Evolutionary conservation across 1,140 invertebrate species (phyloP).

Genomic region (Sipha flava): DNA sequence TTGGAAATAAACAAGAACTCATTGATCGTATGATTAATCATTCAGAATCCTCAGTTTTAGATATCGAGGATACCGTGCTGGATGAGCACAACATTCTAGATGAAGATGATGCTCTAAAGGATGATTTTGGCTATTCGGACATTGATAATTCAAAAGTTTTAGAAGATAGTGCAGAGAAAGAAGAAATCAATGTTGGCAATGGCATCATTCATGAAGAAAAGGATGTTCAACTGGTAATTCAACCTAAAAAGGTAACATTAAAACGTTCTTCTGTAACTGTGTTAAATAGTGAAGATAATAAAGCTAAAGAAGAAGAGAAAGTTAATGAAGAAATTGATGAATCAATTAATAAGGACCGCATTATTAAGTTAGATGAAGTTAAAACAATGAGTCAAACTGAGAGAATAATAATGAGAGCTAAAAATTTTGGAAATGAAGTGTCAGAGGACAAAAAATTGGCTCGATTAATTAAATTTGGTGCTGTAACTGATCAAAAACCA

Average conservation of each 20-base stretch:
- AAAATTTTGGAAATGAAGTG: neutral
- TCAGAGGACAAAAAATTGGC: constrained; percentile 9
- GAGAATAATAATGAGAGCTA: constrained; percentile 20
- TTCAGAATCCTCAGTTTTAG: constrained; percentile 30
- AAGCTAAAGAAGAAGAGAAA: neutral
- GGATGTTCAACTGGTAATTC: neutral
- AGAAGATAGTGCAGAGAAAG: neutral
- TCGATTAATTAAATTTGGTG: constrained; percentile 19
- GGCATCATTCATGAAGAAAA: neutral
- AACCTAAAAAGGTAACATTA: constrained; percentile 21
- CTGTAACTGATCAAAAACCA: constrained; percentile 23
- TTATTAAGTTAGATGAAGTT: constrained; percentile 20
- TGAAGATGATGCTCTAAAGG: constrained; percentile 20
- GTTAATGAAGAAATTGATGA: neutral
- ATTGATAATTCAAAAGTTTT: constrained; percentile 23
- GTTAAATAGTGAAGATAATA: neutral
- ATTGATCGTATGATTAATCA: constrained; percentile 41
- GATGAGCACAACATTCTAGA: constrained; percentile 22
- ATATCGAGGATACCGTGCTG: constrained; percentile 17
- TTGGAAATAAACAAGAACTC: constrained; percentile 73
- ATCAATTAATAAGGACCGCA: neutral
- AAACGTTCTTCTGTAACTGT: constrained; percentile 9
- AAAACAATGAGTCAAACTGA: neutral
- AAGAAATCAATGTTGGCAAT: neutral
- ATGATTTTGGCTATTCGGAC: constrained; percentile 22